These are phyloP conservation scores for Coboldia fuscipes DNA, from an alignment of 1,140 invertebrate species.

Conservation along the genomic window DNA sequence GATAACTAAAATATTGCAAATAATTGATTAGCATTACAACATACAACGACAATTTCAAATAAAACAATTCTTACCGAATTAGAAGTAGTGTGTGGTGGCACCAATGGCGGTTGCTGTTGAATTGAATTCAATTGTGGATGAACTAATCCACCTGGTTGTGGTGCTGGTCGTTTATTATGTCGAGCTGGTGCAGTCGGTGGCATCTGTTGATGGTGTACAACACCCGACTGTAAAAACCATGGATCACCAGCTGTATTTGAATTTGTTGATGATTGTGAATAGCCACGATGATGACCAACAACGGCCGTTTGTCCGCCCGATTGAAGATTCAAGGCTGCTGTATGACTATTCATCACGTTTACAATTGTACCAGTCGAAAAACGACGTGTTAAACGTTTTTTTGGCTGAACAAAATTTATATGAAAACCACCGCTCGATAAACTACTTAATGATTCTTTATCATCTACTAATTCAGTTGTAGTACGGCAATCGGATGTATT, in stretches of 20 bases:
- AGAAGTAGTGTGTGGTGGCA: background rate
- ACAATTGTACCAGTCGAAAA: constrained; percentile 2
- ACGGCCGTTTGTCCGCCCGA: constrained; percentile 19
- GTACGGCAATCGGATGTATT: too few relatives aligned
- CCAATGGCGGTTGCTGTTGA: background rate
- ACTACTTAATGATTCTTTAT: background rate
- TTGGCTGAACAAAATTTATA: too few relatives aligned
- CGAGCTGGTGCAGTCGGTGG: constrained; percentile 18
- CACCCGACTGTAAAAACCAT: constrained; percentile 21
- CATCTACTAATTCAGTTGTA: background rate
- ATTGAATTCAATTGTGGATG: background rate
- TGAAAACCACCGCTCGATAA: constrained; percentile 1
- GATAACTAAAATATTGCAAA: too few relatives aligned
- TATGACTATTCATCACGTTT: constrained; percentile 20
- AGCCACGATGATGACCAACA: constrained; percentile 21
- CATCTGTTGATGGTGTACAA: constrained; percentile 22
- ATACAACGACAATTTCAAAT: too few relatives aligned
- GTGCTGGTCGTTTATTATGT: constrained; percentile 20
- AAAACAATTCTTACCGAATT: too few relatives aligned
- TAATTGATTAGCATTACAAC: too few relatives aligned
- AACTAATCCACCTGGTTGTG: constrained; percentile 9
- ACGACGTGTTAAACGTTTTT: background rate
- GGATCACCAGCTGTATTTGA: constrained; percentile 16
- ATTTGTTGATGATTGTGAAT: constrained; percentile 17
- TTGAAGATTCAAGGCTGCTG: constrained; percentile 8